A percentile compares a stretch with the other conserved stretches of the same genome.
These are phyloP conservation scores for Theretra japonica DNA, from an alignment of 2,888 invertebrate genomes.

Conservation along the genomic window DNA sequence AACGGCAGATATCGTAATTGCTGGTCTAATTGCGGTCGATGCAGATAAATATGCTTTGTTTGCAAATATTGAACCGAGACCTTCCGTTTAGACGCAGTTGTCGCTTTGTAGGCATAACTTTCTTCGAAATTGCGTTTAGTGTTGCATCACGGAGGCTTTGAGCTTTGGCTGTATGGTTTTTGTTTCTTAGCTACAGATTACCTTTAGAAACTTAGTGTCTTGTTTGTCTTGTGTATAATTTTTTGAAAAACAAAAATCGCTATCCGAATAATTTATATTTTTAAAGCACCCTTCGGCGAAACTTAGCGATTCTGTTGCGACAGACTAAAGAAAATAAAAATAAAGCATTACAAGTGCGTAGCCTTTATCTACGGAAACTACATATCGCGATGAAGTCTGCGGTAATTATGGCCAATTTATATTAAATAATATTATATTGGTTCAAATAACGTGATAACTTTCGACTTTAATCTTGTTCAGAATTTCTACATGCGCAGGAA, in stretches of 20 bases:
- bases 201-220: too few species aligned
- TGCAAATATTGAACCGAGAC: constrained; percentile 47
- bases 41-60: constrained; percentile 36
- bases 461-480: background rate
- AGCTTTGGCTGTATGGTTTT: background rate
- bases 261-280: too few species aligned
- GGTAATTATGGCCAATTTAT: background rate
- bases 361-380: background rate
- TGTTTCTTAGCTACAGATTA: background rate
- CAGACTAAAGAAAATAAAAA: background rate
- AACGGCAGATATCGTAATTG: constrained; percentile 45
- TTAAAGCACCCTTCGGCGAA: too few species aligned
- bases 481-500: constrained; percentile 6
- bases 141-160: constrained; percentile 11
- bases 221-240: too few species aligned
- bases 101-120: constrained; percentile 40
- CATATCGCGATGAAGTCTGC: background rate
- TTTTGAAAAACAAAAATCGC: too few species aligned
- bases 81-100: constrained; percentile 47
- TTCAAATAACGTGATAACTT: background rate
- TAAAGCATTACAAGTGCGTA: background rate
- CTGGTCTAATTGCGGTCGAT: constrained; percentile 43
- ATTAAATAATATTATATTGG: background rate
- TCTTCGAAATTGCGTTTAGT: constrained; percentile 27
- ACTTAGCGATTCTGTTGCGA: too few species aligned